Evolutionary conservation across 2,888 invertebrate genomes (phyloP).

Genomic region (Hirudinaria manillensis): DNA sequence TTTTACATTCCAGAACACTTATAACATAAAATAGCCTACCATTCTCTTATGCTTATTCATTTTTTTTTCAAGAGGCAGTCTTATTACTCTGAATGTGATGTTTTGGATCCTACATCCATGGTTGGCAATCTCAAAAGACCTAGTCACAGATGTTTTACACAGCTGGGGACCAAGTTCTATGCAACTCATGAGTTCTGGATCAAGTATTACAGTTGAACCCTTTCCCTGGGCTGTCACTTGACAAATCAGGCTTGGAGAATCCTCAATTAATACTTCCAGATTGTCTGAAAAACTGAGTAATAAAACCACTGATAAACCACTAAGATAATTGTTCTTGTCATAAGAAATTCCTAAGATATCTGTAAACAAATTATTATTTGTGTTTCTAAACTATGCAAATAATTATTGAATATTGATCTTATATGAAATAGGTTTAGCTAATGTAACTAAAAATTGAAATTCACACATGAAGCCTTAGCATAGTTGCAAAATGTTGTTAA

Average conservation of each 20-base stretch:
- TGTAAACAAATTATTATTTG: no score
- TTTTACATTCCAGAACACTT: no score
- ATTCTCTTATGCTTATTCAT: neutral
- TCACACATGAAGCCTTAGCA: no score
- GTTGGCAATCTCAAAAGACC: constrained; percentile 51
- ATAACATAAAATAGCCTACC: no score
- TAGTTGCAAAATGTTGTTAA: no score
- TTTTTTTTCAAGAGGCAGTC: neutral
- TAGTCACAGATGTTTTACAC: constrained; percentile 48
- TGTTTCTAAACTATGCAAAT: no score
- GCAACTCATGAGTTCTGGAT: constrained; percentile 60
- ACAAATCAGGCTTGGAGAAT: constrained; percentile 55
- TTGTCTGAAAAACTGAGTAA: constrained; percentile 50
- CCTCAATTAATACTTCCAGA: constrained; percentile 51
- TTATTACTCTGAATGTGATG: constrained; percentile 48
- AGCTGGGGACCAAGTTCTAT: constrained; percentile 64
- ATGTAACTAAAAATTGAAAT: no score
- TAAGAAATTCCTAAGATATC: no score
- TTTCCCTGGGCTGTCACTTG: constrained; percentile 62
- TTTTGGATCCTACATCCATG: constrained; percentile 53
- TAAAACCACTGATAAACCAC: neutral
- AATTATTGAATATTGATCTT: no score
- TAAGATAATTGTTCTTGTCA: no score
- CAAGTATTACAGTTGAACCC: constrained; percentile 65
- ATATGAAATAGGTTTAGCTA: no score